Base-by-base conservation (phyloP, 2,888 invertebrate species). In the Syrista parreyssii region DNA sequence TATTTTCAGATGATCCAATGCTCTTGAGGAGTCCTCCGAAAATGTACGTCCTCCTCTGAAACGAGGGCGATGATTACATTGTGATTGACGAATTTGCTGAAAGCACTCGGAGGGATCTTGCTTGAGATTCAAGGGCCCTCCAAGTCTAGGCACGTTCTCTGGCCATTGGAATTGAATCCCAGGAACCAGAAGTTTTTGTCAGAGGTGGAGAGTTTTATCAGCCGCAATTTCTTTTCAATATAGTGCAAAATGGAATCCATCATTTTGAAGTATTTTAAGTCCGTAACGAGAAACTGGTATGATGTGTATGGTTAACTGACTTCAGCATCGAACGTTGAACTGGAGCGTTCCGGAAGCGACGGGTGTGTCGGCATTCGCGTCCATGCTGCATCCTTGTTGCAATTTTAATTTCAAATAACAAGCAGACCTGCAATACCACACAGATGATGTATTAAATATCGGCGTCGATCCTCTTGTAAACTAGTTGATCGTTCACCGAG, bases 301-400 rank as follows among this genome's bases (percentile, higher is more conserved):
- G 55, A 55, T 55, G 55, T 6, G 55, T 55, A 55, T 15, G 9
- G 55, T 55, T 55, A 55, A 55, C 55, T 55, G 55, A 2, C 55
- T 55, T 55, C 23, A 55, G 6, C 71, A 33, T 71, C 71, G 71
- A 71, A 71, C 71, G 71, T 71, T 71, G 71, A 71, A 71, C 71
- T 71, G 31, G 33, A 31, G 33, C 32, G 30, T 71, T 71, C 31
- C 71, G 71, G 71, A 71, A 71, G 71, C 15, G 71, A 15, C 32
- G 71, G 71, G 31, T 33, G 71, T 71, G 71, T 71, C 31, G 71
- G 55, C 23, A 55, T 55, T 15, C 15, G 55, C 55, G 55, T 55
- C 23, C 55, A 55, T 55, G 23, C 23, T 55, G 55, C 55, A 55
- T 55, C 55, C 55, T 55, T 55, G 9, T 55, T 23, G 55, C 55